Evolutionary conservation across 1,140 invertebrate genomes (phyloP).

Genomic region (Hirudo medicinalis): DNA sequence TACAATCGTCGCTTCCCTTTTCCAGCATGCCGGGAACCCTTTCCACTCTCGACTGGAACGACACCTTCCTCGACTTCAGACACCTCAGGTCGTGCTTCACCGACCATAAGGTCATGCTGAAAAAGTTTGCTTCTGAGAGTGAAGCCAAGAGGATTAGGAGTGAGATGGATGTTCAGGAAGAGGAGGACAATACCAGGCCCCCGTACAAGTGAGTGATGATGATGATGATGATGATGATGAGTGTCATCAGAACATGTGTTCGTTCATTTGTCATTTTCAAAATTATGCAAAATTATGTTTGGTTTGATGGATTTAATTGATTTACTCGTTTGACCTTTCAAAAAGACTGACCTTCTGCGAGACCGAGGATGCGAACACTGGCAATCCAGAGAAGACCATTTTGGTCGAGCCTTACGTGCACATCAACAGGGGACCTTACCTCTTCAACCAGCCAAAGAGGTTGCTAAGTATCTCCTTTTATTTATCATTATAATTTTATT

Average conservation of each 20-base stretch:
- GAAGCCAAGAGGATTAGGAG: conserved; percentile 43
- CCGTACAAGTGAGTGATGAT: neutral
- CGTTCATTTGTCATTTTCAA: neutral
- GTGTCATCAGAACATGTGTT: neutral
- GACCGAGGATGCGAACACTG: conserved; percentile 29
- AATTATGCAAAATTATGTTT: neutral
- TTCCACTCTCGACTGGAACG: conserved; percentile 80
- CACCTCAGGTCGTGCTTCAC: conserved; percentile 80
- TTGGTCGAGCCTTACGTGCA: conserved; percentile 70
- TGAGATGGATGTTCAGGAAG: no score
- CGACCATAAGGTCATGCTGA: conserved; percentile 56
- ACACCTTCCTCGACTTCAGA: conserved; percentile 84
- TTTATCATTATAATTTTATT: no score
- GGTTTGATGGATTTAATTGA: neutral
- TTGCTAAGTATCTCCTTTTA: neutral
- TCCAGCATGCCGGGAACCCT: conserved; percentile 62
- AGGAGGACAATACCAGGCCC: neutral
- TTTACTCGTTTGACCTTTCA: conserved; percentile 23
- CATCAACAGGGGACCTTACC: conserved; percentile 76
- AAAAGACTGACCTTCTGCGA: conserved; percentile 37
- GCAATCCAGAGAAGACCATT: conserved; percentile 48
- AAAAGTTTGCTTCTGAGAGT: conserved; percentile 46
- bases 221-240: no score
- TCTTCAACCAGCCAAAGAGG: conserved; percentile 81
- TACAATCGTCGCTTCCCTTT: conserved; percentile 16